Conservation (phyloP, 1,140 invertebrate species). For the Odontomachus brunneus region DNA sequence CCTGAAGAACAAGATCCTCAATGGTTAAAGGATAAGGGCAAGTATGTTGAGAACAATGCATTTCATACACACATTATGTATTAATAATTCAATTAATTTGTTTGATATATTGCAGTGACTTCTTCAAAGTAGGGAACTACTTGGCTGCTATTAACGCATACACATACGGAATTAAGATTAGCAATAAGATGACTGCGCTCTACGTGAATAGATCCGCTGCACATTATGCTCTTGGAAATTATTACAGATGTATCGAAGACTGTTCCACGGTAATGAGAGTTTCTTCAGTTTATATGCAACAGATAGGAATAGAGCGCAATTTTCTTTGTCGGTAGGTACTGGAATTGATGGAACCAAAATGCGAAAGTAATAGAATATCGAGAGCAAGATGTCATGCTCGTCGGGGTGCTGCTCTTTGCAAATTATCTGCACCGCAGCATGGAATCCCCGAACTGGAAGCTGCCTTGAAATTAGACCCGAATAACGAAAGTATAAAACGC, state of each 20-base stretch:
- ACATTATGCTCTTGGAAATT: conserved; percentile 91
- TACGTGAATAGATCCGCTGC: conserved; percentile 91
- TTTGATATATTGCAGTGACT: conserved; percentile 86
- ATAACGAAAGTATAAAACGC: conserved; percentile 84
- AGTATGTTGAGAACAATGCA: conserved; percentile 85
- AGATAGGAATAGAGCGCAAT: no score
- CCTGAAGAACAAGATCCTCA: conserved; percentile 93
- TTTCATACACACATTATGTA: background rate
- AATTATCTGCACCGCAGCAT: conserved; percentile 89
- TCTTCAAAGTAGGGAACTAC: conserved; percentile 91
- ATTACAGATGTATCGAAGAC: conserved; percentile 89
- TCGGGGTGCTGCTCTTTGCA: conserved; percentile 90
- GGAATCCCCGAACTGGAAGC: conserved; percentile 91
- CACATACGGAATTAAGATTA: conserved; percentile 91
- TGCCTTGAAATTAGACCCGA: conserved; percentile 88
- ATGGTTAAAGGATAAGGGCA: conserved; percentile 93
- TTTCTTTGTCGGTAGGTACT: conserved; percentile 87
- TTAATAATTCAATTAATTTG: conserved; percentile 36
- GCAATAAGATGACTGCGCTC: conserved; percentile 90
- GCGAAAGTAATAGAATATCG: conserved; percentile 89
- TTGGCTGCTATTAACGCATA: conserved; percentile 93
- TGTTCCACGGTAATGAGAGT: conserved; percentile 85
- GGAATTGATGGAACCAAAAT: conserved; percentile 90
- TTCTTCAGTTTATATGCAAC: background rate
- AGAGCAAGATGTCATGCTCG: conserved; percentile 90